Evolutionary conservation across 2,888 invertebrate genomes (phyloP), one percentile per base, ranked within the genome.

Genomic region (Dastarcus helophoroides): DNA sequence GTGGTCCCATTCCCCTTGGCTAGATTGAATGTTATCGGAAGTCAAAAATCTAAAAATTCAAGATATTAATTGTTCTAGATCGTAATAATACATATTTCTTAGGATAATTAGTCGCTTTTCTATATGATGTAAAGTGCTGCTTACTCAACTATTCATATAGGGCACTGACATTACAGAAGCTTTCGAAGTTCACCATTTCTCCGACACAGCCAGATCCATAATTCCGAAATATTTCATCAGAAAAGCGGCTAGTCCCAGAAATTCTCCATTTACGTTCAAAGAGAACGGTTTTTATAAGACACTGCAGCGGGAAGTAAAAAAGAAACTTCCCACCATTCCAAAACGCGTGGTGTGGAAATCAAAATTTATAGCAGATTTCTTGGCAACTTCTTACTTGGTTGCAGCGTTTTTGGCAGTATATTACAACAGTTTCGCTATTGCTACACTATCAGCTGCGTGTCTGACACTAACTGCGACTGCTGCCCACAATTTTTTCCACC

Each of bases 91-190:
- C n/a, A n/a, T n/a, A n/a, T n/a, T n/a, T n/a, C n/a, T n/a, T n/a
- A n/a, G n/a, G n/a, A n/a, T n/a, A n/a, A n/a, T n/a, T n/a, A n/a
- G n/a, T n/a, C n/a, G n/a, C n/a, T n/a, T n/a, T n/a, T n/a, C n/a
- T n/a, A n/a, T n/a, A n/a, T n/a, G n/a, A n/a, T n/a, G n/a, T n/a
- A n/a, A n/a, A n/a, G n/a, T n/a, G n/a, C n/a, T n/a, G n/a, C n/a
- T n/a, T n/a, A n/a, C n/a, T n/a, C n/a, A n/a, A n/a, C n/a, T n/a
- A n/a, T n/a, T n/a, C n/a, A n/a, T 49, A 22, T 68, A 76, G 68
- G 83, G 81, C 1, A 79, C 76, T 1, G 83, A 84, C 46, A 79
- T 83, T 37, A 82, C 83, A 1, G 83, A 84, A 61, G 71, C 76
- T 3, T 84, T 83, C 46, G 79, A 82, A 64, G 55, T 67, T 0